phyloP scores from a whole-genome alignment of 2,113 vertebrate species.

The Cochlearius cochlearius region DNA sequence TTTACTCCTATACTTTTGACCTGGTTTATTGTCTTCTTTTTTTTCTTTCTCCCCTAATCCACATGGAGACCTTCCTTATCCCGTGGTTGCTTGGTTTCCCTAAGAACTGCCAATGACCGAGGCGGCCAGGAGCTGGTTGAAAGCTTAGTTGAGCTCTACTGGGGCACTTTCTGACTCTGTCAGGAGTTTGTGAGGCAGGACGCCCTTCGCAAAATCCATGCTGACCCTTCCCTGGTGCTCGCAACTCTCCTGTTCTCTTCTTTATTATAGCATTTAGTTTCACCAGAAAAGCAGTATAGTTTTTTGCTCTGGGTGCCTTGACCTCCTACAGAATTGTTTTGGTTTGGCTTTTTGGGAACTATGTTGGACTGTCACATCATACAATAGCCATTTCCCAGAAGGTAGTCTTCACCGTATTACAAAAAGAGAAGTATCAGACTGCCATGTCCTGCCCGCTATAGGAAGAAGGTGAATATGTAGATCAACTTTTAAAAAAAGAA shows the following conservation, averaged over 20 bases:
- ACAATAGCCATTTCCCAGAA: not conserved
- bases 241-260: not conserved
- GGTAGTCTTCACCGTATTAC: not conserved
- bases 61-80: not conserved
- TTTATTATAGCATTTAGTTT: not conserved
- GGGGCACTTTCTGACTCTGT: not conserved
- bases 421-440: not conserved
- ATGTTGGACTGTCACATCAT: not conserved
- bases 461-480: not conserved
- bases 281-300: not conserved
- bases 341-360: not conserved
- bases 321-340: not conserved
- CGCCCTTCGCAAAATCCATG: not conserved
- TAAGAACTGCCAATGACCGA: not conserved
- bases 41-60: too few relatives aligned
- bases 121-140: fast-evolving
- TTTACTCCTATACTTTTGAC: not conserved
- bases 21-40: not conserved
- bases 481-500: not conserved
- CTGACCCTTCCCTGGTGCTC: not conserved
- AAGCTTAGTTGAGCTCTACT: not conserved
- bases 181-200: not conserved
- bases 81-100: not conserved
- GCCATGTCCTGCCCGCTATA: not conserved
- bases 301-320: not conserved